phyloP scores from a whole-genome alignment of 2,797 vertebrate genomes.

The Apodemus agrarius region DNA sequence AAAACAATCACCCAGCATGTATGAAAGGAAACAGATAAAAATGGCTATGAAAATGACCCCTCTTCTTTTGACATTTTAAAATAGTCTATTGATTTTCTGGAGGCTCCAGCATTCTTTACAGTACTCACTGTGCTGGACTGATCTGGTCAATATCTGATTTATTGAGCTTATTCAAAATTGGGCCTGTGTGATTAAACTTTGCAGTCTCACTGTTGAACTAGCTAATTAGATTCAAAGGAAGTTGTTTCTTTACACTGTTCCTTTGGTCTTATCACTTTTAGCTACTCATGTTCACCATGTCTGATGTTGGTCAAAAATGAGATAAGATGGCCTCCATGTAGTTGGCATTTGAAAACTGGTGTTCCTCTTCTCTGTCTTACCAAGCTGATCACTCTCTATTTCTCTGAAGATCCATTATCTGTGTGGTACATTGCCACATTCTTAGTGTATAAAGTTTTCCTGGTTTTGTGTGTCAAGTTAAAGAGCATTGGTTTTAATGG shows the following conservation, averaged over 20 bases:
- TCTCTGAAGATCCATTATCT: conserved; percentile 52
- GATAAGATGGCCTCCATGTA: conserved; percentile 68
- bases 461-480: conserved; percentile 80
- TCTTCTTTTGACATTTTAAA: conserved; percentile 88
- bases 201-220: conserved; percentile 85
- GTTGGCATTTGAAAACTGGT: conserved; percentile 56
- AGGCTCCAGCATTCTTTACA: conserved; percentile 86
- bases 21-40: conserved; percentile 84
- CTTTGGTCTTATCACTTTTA: conserved; percentile 64
- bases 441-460: conserved; percentile 72
- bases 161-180: conserved; percentile 86
- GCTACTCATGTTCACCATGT: conserved; percentile 53
- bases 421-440: conserved; percentile 57
- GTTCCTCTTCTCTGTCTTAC: conserved; percentile 40
- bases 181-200: conserved; percentile 88
- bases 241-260: conserved; percentile 79
- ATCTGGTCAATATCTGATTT: conserved; percentile 87
- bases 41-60: conserved; percentile 86
- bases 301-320: conserved; percentile 37
- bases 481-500: conserved; percentile 75
- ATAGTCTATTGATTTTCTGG: conserved; percentile 87
- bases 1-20: conserved; percentile 75
- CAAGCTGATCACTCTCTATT: conserved; percentile 41
- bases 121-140: conserved; percentile 79
- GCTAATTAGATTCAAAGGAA: conserved; percentile 81